Base-by-base conservation (phyloP, 2,888 invertebrate genomes). In the Pilophorus perplexus region DNA sequence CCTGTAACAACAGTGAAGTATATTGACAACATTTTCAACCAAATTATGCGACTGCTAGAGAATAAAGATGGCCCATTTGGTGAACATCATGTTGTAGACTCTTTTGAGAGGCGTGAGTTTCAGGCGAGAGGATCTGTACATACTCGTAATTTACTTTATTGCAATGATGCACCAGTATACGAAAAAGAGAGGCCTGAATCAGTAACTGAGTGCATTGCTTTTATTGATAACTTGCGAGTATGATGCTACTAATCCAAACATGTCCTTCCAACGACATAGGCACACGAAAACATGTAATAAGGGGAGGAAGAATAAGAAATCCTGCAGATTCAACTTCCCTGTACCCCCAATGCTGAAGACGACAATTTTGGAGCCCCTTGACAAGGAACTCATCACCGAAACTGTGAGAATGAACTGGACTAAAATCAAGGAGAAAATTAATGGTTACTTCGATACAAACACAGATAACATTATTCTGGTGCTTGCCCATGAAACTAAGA, bases 71-170 rank as follows among this genome's bases (percentile, higher is more conserved):
- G 38, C 25, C 70, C 71, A 12, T 71, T 72, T 27, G 60, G 64
- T 8, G 28, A 64, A 14, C 28, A 52, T 54, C 33, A 25, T 27
- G 57, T 66, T 2, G 48, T 62, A 1, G 62, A 62, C 16, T 48
- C 28, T 2, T 48, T 14, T 14, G 20, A 68, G 25, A 42, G 66
- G 28, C 16, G 37, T 18, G 28, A 67, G 66, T 18, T 71, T 70
- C 28, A 57, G 67, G n/a, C 70, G 71, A 18, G 72, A 70, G 62
- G 67, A 70, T 69, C 4, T 14, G 42, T 16, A 46, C 44, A 64
- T 66, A 50, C 57, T 59, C 70, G 50, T 67, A 57, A 42, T 8
- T 64, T 70, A 46, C 46, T 71, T 12, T 40, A 69, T 60, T 71
- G 68, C 65, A 44, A 67, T 73, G 23, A 60, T 14, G 27, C 60